A percentile compares a stretch with the other conserved stretches of the same genome.
phyloP scores from a whole-genome alignment of 2,797 vertebrate genomes.

The Xiphorhynchus erythropygius region DNA sequence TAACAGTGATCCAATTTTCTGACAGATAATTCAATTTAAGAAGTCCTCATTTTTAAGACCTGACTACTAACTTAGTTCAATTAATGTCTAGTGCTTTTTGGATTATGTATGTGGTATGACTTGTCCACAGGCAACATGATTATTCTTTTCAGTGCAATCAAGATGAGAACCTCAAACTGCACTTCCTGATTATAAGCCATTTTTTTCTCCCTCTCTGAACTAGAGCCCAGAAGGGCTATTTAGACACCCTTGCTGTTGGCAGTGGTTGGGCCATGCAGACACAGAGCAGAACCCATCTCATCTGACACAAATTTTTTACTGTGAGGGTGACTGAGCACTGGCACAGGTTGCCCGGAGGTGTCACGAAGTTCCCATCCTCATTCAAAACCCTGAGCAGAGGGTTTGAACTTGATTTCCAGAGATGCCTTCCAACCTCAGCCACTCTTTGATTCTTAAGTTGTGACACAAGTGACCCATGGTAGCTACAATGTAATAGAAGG shows the following conservation, averaged over 20 bases:
- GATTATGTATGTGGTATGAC: background rate
- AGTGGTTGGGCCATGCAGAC: background rate
- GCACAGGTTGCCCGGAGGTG: background rate
- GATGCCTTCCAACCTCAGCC: background rate
- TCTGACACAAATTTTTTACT: background rate
- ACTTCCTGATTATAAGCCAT: background rate
- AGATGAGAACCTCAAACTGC: background rate
- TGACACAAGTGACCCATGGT: background rate
- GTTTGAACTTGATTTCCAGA: background rate
- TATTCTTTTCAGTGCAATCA: background rate
- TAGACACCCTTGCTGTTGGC: background rate
- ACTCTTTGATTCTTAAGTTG: background rate
- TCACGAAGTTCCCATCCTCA: background rate
- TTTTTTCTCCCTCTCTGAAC: background rate
- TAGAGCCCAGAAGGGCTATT: background rate
- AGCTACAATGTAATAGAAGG: background rate
- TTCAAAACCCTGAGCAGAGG: background rate
- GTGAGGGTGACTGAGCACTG: background rate
- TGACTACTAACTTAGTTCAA: background rate
- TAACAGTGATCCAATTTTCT: background rate
- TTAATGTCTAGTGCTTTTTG: background rate
- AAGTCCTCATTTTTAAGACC: background rate
- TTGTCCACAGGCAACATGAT: background rate
- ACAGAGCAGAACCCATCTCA: background rate
- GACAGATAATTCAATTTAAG: conserved; percentile 5